Percentiles rank a stretch among this genome's conserved stretches.
phyloP scores from a whole-genome alignment of 2,797 vertebrate genomes.

The Erpetoichthys calabaricus region DNA sequence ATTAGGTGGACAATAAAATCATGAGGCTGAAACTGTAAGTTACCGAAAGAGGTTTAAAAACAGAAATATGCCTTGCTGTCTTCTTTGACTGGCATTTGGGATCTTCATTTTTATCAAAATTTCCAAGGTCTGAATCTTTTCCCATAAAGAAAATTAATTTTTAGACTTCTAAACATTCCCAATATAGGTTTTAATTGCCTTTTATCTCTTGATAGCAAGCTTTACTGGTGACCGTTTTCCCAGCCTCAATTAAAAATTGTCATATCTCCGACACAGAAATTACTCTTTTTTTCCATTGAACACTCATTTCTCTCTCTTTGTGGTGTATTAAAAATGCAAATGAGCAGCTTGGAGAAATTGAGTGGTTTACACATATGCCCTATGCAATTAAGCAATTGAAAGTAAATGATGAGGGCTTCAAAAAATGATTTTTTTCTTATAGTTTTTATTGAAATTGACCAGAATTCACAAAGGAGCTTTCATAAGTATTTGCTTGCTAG shows the following conservation, averaged over 20 bases:
- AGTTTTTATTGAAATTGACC: no score
- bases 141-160: no score
- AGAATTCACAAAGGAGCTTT: no score
- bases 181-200: slow-evolving; percentile 46
- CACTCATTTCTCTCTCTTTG: slow-evolving; percentile 40
- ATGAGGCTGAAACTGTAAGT: no score
- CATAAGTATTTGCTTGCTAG: no score
- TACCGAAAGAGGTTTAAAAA: no score
- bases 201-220: slow-evolving; percentile 31
- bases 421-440: no score
- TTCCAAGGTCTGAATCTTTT: no score
- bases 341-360: slow-evolving; percentile 41
- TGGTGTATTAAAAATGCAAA: slow-evolving; percentile 56
- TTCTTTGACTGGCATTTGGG: no score
- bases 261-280: slow-evolving; percentile 35
- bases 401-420: background rate
- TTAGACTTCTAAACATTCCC: slow-evolving; percentile 25
- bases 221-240: slow-evolving; percentile 12
- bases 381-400: slow-evolving; percentile 38
- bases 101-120: no score
- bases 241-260: slow-evolving; percentile 38
- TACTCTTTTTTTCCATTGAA: slow-evolving; percentile 44
- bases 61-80: no score
- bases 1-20: no score
- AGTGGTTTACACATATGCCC: slow-evolving; percentile 26